A percentile compares a stretch with the other conserved stretches of the same genome.
Evolutionary conservation across 2,113 vertebrate genomes (phyloP).

Genomic region (Takifugu bimaculatus): DNA sequence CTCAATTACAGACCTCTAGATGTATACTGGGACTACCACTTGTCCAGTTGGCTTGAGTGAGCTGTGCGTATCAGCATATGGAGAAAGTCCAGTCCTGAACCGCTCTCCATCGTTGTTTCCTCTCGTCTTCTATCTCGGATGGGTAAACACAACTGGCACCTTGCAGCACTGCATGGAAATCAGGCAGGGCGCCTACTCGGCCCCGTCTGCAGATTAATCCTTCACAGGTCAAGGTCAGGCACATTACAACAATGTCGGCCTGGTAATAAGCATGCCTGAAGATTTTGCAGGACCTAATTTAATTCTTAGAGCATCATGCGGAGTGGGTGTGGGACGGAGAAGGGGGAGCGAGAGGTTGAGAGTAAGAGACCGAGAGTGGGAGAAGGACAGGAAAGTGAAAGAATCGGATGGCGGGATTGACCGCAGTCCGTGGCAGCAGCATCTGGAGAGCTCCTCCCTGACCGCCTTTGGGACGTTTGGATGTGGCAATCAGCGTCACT

Average conservation of each 20-base stretch:
- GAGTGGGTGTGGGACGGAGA: slow-evolving; percentile 37
- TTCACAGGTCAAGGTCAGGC: slow-evolving; percentile 72
- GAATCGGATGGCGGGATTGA: slow-evolving; percentile 43
- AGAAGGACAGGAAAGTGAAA: slow-evolving; percentile 40
- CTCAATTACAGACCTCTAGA: neutral
- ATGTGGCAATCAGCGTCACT: slow-evolving; percentile 59
- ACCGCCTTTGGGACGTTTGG: slow-evolving; percentile 43
- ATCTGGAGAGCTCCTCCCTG: slow-evolving; percentile 35
- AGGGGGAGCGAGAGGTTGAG: neutral
- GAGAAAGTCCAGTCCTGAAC: slow-evolving; percentile 31
- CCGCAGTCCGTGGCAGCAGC: slow-evolving; percentile 21
- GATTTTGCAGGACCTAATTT: slow-evolving; percentile 66
- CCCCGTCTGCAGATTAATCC: slow-evolving; percentile 67
- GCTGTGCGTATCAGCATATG: slow-evolving; percentile 4
- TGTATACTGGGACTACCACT: no score
- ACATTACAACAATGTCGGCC: slow-evolving; percentile 64
- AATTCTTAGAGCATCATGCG: slow-evolving; percentile 58
- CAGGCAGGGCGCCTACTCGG: slow-evolving; percentile 40
- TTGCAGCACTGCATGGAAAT: slow-evolving; percentile 67
- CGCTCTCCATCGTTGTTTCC: slow-evolving; percentile 56
- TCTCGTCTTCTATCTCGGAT: slow-evolving; percentile 55
- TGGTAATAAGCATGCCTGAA: slow-evolving; percentile 68
- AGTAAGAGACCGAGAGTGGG: slow-evolving; percentile 10
- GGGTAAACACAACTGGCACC: slow-evolving; percentile 60
- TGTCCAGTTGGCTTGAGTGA: no score